These are phyloP conservation scores for Morbakka virulenta DNA, from an alignment of 30 jellyfish, hydroid and myxozoan genomes.

Conservation along the genomic window DNA sequence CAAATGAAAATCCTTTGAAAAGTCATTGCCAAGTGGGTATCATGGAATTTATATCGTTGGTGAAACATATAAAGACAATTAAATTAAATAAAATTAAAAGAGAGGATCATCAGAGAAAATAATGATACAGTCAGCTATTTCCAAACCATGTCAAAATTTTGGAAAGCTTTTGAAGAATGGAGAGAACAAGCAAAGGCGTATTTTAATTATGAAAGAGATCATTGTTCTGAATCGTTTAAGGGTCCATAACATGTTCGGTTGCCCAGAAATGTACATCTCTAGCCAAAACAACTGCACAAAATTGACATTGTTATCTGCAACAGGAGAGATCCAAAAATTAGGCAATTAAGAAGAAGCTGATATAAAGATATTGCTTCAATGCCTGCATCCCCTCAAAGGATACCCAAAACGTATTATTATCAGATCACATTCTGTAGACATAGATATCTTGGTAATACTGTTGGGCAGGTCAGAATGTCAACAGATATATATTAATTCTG, in stretches of 20 bases:
- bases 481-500: constrained; percentile 8
- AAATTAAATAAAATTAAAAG: not conserved
- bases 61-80: not conserved
- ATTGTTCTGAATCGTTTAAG: not conserved
- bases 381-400: constrained; percentile 26
- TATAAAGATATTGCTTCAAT: constrained; percentile 42
- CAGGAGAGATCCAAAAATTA: not conserved
- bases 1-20: constrained; percentile 1
- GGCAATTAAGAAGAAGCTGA: constrained; percentile 61
- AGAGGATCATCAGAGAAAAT: constrained; percentile 3
- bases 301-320: not conserved
- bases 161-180: constrained; percentile 7
- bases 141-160: constrained; percentile 6
- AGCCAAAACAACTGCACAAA: not conserved
- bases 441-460: constrained; percentile 19
- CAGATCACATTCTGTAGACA: constrained; percentile 21
- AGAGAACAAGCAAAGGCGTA: not conserved
- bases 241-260: not conserved
- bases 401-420: not conserved
- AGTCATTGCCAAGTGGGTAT: constrained; percentile 9
- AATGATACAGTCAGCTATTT: constrained; percentile 7
- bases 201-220: constrained; percentile 1
- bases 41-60: constrained; percentile 16
- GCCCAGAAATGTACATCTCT: not conserved
- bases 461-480: not conserved